phyloP scores from a whole-genome alignment of 2,797 vertebrate species.

The Rhadinocentrus ornatus region DNA sequence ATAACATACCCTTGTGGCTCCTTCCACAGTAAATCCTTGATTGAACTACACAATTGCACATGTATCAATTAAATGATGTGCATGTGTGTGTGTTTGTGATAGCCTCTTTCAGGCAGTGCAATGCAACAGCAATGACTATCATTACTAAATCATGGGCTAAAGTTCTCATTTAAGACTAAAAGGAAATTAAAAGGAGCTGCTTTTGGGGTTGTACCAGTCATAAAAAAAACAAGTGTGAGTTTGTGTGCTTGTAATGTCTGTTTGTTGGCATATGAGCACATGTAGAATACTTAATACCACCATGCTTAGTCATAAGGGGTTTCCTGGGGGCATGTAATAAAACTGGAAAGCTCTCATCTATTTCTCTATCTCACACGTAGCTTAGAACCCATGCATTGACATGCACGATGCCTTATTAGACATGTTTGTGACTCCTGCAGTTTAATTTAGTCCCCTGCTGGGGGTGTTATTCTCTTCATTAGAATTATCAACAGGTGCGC shows the following conservation, averaged over 20 bases:
- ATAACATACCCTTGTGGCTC: constrained; percentile 17
- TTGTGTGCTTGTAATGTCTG: not conserved
- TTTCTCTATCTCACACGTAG: constrained; percentile 1
- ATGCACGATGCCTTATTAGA: constrained; percentile 59
- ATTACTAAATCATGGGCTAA: constrained; percentile 65
- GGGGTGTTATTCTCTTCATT: constrained; percentile 68
- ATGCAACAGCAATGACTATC: constrained; percentile 66
- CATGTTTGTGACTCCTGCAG: constrained; percentile 60
- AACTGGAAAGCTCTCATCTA: constrained; percentile 11
- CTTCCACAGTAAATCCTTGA: constrained; percentile 33
- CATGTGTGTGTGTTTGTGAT: constrained; percentile 26
- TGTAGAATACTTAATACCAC: constrained; percentile 29
- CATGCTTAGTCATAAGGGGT: constrained; percentile 7
- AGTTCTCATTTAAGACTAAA: constrained; percentile 67
- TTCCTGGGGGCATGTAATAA: constrained; percentile 35
- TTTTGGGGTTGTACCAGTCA: constrained; percentile 37
- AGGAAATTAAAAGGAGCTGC: constrained; percentile 56
- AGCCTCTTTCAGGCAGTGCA: constrained; percentile 59
- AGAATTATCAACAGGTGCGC: constrained; percentile 74
- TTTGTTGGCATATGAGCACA: constrained; percentile 14
- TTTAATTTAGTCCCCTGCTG: constrained; percentile 70
- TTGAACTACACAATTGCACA: constrained; percentile 36
- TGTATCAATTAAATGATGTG: constrained; percentile 42
- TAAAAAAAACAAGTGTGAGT: constrained; percentile 16
- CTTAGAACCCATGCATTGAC: constrained; percentile 15